These are phyloP conservation scores for Nomada fabriciana DNA, from an alignment of 2,888 invertebrate genomes.

Conservation along the genomic window DNA sequence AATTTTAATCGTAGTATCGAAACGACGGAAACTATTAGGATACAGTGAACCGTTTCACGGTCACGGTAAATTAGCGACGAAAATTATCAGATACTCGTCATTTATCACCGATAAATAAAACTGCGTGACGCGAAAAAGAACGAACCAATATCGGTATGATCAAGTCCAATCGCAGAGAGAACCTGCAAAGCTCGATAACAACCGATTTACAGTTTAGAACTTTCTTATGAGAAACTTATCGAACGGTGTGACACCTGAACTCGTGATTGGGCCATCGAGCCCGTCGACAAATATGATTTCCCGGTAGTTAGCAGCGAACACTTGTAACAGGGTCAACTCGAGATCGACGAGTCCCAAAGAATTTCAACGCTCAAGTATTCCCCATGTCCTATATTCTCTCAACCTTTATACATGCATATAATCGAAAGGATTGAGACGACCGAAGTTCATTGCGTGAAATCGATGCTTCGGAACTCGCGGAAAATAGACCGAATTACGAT, in stretches of 20 bases:
- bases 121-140: not conserved
- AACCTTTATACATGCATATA: too few species aligned
- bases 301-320: not conserved
- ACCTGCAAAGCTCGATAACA: not conserved
- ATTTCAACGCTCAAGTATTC: not conserved
- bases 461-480: not conserved
- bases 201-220: not conserved
- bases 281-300: conserved; percentile 10
- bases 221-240: not conserved
- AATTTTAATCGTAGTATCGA: too few species aligned
- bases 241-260: not conserved
- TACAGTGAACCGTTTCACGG: conserved; percentile 22
- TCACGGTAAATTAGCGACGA: not conserved
- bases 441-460: not conserved
- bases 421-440: too few species aligned
- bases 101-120: conserved; percentile 3
- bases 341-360: not conserved
- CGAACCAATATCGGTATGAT: not conserved
- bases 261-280: not conserved
- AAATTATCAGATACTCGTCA: conserved; percentile 2
- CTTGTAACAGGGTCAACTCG: not conserved
- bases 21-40: not conserved
- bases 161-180: not conserved
- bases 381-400: too few species aligned
- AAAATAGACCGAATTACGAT: conserved; percentile 30